phyloP scores from a whole-genome alignment of 1,140 invertebrate species.

The Steinernema feltiae region DNA sequence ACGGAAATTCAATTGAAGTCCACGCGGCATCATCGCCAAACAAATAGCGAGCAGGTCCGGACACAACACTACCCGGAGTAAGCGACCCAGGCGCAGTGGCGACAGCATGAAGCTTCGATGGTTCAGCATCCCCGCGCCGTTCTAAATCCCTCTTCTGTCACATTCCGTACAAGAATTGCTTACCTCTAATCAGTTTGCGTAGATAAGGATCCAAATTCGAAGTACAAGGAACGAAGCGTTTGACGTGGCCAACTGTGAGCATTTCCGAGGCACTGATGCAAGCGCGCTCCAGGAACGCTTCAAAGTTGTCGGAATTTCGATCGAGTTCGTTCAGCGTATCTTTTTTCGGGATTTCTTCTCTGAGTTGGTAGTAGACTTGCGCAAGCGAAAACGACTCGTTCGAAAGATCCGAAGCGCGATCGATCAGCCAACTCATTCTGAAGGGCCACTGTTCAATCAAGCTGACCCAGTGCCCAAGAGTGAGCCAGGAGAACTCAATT shows the following conservation, averaged over 20 bases:
- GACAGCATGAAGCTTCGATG: slow-evolving; percentile 28
- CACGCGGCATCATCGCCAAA: slow-evolving; percentile 50
- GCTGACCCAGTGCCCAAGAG: slow-evolving; percentile 66
- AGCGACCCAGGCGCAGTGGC: slow-evolving; percentile 9
- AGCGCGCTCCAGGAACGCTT: slow-evolving; percentile 35
- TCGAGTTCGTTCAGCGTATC: slow-evolving; percentile 47
- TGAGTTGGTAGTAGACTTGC: slow-evolving; percentile 38
- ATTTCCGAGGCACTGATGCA: slow-evolving; percentile 30
- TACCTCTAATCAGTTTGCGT: slow-evolving; percentile 46
- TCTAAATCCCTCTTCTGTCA: no score
- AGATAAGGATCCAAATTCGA: slow-evolving; percentile 56
- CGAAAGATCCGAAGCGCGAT: slow-evolving; percentile 58
- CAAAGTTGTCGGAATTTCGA: slow-evolving; percentile 51
- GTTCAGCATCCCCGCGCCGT: slow-evolving; percentile 34
- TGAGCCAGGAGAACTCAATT: slow-evolving; percentile 91
- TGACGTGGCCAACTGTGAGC: slow-evolving; percentile 50
- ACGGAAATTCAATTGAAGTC: slow-evolving; percentile 40
- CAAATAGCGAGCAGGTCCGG: slow-evolving; percentile 41
- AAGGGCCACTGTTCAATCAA: slow-evolving; percentile 98
- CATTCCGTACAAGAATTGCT: slow-evolving; percentile 32
- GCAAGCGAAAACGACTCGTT: slow-evolving; percentile 32
- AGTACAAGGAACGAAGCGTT: slow-evolving; percentile 51
- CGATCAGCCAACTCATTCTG: slow-evolving; percentile 89
- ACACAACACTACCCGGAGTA: not conserved
- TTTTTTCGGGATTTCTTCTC: slow-evolving; percentile 42